Percentiles rank a stretch among this genome's conserved stretches.
phyloP scores from a whole-genome alignment of 2,113 vertebrate species.

The Grallaria varia region DNA sequence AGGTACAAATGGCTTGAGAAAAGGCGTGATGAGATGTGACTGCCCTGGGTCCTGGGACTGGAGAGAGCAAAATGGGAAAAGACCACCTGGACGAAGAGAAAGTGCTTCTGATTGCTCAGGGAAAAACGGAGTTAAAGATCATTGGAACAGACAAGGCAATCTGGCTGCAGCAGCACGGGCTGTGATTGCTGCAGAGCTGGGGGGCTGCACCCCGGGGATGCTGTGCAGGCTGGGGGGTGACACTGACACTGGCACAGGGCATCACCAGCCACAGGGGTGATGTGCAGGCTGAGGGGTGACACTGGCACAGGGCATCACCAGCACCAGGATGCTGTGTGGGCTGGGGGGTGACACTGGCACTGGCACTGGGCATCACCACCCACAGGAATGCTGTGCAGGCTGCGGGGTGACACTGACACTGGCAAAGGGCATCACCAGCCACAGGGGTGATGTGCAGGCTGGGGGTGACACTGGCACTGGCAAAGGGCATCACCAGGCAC shows the following conservation, averaged over 20 bases:
- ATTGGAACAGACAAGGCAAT: slow-evolving; percentile 66
- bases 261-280: too few relatives aligned
- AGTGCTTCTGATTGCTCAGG: slow-evolving; percentile 40
- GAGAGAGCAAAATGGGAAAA: slow-evolving; percentile 22
- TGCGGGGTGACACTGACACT: neutral
- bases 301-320: too few relatives aligned
- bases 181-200: neutral
- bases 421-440: too few relatives aligned
- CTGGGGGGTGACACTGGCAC: too few relatives aligned
- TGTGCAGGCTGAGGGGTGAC: too few relatives aligned
- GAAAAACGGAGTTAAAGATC: slow-evolving; percentile 31
- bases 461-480: too few relatives aligned
- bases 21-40: slow-evolving; percentile 59
- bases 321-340: too few relatives aligned
- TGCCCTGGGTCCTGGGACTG: neutral
- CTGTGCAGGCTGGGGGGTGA: too few relatives aligned
- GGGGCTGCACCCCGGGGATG: neutral
- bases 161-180: neutral
- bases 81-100: slow-evolving; percentile 51
- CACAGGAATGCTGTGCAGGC: rapidly evolving
- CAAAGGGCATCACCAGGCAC: too few relatives aligned
- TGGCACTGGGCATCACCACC: rapidly evolving
- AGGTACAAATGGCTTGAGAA: neutral
- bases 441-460: too few relatives aligned
- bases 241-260: too few relatives aligned